A percentile compares a stretch with the other conserved stretches of the same genome.
phyloP scores from a whole-genome alignment of 2,888 invertebrate species.

The Dysmachus trigonus region DNA sequence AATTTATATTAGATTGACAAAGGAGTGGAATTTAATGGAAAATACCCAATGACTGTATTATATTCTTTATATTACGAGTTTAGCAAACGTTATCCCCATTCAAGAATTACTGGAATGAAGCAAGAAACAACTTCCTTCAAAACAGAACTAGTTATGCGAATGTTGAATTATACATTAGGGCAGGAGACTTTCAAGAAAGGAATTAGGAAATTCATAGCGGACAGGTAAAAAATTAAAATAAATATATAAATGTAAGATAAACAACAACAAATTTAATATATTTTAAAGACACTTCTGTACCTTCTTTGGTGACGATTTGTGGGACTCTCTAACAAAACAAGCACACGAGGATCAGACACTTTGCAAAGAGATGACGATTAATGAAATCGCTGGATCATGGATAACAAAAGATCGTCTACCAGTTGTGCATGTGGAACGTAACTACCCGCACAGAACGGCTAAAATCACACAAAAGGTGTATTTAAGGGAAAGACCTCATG shows the following conservation, averaged over 20 bases:
- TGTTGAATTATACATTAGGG: constrained; percentile 88
- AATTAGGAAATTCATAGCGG: constrained; percentile 73
- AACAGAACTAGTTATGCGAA: constrained; percentile 83
- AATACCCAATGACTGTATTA: constrained; percentile 81
- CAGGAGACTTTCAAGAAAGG: constrained; percentile 79
- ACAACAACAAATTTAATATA: background rate
- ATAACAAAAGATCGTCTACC: constrained; percentile 82
- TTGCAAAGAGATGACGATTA: constrained; percentile 69
- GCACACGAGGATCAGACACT: constrained; percentile 71
- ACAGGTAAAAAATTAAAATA: constrained; percentile 63
- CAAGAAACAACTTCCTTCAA: constrained; percentile 78
- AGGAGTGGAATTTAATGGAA: constrained; percentile 78
- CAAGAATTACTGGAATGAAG: constrained; percentile 76
- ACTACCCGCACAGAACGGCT: constrained; percentile 73
- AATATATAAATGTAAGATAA: background rate
- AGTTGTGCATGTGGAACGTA: constrained; percentile 74
- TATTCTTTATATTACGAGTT: constrained; percentile 84
- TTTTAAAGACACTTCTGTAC: constrained; percentile 73
- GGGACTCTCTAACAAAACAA: constrained; percentile 76
- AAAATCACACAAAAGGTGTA: constrained; percentile 72
- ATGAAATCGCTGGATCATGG: constrained; percentile 82
- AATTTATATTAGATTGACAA: constrained; percentile 74
- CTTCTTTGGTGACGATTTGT: constrained; percentile 82
- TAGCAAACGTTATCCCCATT: constrained; percentile 80
- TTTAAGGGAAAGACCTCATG: constrained; percentile 76